Evolutionary conservation across 53 echinoderm and acorn worm species (phyloP).

Genomic region (Holothuria leucospilota): DNA sequence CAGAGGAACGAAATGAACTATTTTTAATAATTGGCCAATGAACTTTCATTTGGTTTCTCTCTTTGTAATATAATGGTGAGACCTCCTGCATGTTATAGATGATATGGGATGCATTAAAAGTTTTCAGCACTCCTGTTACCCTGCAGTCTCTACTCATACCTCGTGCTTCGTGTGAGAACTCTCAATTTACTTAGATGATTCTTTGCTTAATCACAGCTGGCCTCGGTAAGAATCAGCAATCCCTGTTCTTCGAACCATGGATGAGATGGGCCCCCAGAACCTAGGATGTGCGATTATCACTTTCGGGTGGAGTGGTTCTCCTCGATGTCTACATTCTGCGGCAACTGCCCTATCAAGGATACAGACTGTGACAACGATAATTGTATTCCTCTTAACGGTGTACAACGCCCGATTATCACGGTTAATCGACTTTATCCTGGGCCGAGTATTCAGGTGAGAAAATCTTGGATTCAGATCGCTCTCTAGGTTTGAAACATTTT

Average conservation of each 20-base stretch:
- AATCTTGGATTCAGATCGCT: no score
- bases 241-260: conserved; percentile 72
- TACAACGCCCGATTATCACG: conserved; percentile 63
- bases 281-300: conserved; percentile 66
- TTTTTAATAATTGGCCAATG: no score
- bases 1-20: no score
- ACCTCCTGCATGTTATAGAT: no score
- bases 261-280: conserved; percentile 67
- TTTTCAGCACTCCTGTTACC: no score
- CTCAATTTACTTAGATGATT: no score
- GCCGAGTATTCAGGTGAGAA: conserved; percentile 75
- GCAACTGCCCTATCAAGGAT: conserved; percentile 62
- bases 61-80: no score
- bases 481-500: no score
- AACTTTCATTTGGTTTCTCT: no score
- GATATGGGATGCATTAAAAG: no score
- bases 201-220: neutral
- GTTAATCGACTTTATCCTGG: conserved; percentile 80
- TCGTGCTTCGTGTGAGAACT: no score
- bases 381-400: conserved; percentile 78
- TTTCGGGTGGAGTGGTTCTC: conserved; percentile 79
- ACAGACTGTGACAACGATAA: conserved; percentile 62
- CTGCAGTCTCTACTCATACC: no score
- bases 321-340: conserved; percentile 69
- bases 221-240: conserved; percentile 39